Evolutionary conservation across 92 coral and sea anemone genomes (phyloP).

Genomic region (Desmophyllum pertusum): DNA sequence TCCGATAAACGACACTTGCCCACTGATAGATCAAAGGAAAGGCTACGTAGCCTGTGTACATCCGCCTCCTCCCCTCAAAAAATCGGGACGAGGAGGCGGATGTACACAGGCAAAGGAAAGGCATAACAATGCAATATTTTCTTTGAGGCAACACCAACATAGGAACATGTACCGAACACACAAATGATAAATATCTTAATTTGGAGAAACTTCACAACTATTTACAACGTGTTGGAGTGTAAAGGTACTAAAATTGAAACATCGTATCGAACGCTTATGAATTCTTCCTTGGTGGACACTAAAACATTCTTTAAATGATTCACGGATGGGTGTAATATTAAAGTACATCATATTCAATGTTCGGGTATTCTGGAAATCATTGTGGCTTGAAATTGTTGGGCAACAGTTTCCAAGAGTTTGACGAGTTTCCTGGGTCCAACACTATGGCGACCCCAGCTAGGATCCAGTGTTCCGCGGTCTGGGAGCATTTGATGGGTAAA

Average conservation of each 20-base stretch:
- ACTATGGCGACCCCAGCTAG: constrained; percentile 87
- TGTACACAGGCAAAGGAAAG: no score
- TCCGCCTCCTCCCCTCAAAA: no score
- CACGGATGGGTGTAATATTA: neutral
- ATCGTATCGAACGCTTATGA: neutral
- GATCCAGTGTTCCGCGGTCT: constrained; percentile 72
- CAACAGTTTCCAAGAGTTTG: constrained; percentile 81
- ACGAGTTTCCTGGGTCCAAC: constrained; percentile 83
- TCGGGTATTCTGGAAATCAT: constrained; percentile 4
- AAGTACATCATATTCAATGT: neutral
- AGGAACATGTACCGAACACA: neutral
- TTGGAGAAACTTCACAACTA: neutral
- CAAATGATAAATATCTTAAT: neutral
- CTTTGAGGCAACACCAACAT: neutral
- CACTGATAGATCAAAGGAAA: neutral
- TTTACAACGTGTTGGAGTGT: constrained; percentile 18
- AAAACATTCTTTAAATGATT: neutral
- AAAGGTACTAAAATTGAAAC: neutral
- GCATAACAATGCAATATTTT: neutral
- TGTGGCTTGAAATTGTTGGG: constrained; percentile 31
- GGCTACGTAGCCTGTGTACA: no score
- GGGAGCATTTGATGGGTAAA: constrained; percentile 75
- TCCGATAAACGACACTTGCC: neutral
- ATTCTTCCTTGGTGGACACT: neutral
- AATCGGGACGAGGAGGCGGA: no score